Evolutionary conservation across 1,140 invertebrate species (phyloP), one percentile per base, ranked within the genome.

Genomic region (Apolygus lucorum): DNA sequence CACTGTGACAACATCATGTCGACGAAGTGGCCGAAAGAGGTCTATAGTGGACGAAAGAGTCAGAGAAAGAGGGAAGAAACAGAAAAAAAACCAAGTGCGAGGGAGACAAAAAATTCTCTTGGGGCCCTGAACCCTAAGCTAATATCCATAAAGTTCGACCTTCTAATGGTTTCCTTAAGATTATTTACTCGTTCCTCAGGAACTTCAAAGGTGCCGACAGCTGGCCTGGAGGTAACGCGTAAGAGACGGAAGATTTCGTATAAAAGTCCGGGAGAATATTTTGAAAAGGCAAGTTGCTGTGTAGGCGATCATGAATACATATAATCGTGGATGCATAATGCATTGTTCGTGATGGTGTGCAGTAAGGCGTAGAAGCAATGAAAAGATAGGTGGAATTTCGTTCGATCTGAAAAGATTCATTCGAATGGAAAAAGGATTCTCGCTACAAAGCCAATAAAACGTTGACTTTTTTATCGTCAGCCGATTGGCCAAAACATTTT

Each of bases 81-180:
- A 11, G 54, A 59, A 59, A 59, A 59, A 59, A 59, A 59, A 22
- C 8, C 8, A 59, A 11, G 54, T 11, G 13, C 54, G 11, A 59
- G 22, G 34, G 17, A 17, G n/a, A 29, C 28, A 29, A 66, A 66
- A 66, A 29, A 8, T 42, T 26, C 63, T 68, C 22, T 74, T 72
- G 73, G 75, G 75, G 74, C 54, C 54, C 54, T 59, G 13, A 24
- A 24, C 11, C 54, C 54, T 59, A 59, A 59, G 54, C 54, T 59
- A 59, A 59, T 59, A 59, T 59, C 54, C 54, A 59, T 59, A 59
- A 59, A 59, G 54, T 59, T 59, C 54, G 54, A 59, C 54, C 54
- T 59, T 59, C 54, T 59, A 59, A 59, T 17, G 54, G 54, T 59
- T 59, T 59, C 54, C 22, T 17, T 22, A 59, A 59, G 54, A 59